Evolutionary conservation across 2,113 vertebrate genomes (phyloP), one percentile per base, ranked within the genome.

Genomic region (Myotis davidii): DNA sequence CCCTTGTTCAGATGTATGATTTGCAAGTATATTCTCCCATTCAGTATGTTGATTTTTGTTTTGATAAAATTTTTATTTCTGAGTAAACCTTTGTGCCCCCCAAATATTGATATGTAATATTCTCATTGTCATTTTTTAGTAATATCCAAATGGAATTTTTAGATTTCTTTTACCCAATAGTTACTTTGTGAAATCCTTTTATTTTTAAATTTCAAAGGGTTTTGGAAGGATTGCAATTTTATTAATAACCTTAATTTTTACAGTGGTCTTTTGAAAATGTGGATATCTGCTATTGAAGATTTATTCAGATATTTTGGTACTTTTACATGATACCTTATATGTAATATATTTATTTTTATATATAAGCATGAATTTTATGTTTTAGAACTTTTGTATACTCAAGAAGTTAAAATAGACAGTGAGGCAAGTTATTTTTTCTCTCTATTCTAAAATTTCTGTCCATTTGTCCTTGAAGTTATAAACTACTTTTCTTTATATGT

Each of bases 1-100:
- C 45, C 45, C 45, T 45, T 45, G 45, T 45, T 11, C 10, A 45
- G 45, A 9, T 45, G 10, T 45, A 45, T 45, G 45, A 45, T 45
- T 45, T 45, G 45, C 45, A 45, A 45, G 45, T 45, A 45, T 45
- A 45, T 45, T 45, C 45, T 45, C 45, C 10, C 10, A 45, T 45
- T 45, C 45, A 45, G 45, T 45, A 34, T 18, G 20, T 78, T 78
- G 11, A 10, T 54, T 78, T 54, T 34, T 12, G 32, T 54, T 54
- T 34, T 78, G 32, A 65, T 39, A 65, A 45, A 48, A 56, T 42
- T 92, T 91, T 93, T 82, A 81, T 48, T 91, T 93, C 37, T 91
- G 21, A 70, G 72, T 79, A 21, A 37, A 48, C 29, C 11, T 54
- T 85, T 9, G 18, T 85, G 29, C 2, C 45, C 45, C 27, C 34